Base-by-base conservation (phyloP, 2,113 vertebrate species). In the Centrocercus urophasianus region DNA sequence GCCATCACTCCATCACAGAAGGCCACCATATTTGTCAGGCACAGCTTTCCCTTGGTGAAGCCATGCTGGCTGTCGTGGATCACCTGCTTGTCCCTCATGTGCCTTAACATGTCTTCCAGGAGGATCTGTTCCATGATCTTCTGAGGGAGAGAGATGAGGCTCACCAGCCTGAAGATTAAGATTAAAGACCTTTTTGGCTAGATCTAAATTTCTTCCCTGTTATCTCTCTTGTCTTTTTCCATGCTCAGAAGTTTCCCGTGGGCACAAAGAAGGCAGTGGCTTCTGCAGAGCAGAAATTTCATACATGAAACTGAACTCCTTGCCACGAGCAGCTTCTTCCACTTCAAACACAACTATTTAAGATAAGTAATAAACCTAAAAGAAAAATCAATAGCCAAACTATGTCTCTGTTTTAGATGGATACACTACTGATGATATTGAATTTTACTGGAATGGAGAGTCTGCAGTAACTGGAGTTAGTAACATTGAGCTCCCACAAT, bases 371-470 rank as follows among this genome's bases (percentile, higher is more conserved):
- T 60, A 64, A 63, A 85, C 28, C 3, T 54, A 56, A 83, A 90
- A 69, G 30, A 86, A 69, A 84, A 86, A 90, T 69, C 61, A 65
- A 6, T 93, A 91, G 77, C 82, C 20, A 50, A 65, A 15, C 40
- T 72, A 10, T 88, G 34, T 86, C 71, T 90, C 73, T 97, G 22
- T 96, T 96, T 94, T 94, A 99, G 99, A 99, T 97, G 99, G 99
- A 70, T 99, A 99, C 92, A 99, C 99, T 83, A 99, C 99, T 16
- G 99, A 99, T 71, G 99, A 99, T 97, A 99, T 99, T 74, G 98
- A 99, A 94, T 99, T 99, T 97, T 99, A 99, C 93, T 99, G 99
- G 99, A 98, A 98, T 82, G 98, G 98, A 83, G 97, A 98, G 38
- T 98, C 97, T 13, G 98, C 99, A 27, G 98, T 99, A 88, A 99